Base-by-base conservation (phyloP, 2,113 vertebrate genomes). In the Puntigrus tetrazona region DNA sequence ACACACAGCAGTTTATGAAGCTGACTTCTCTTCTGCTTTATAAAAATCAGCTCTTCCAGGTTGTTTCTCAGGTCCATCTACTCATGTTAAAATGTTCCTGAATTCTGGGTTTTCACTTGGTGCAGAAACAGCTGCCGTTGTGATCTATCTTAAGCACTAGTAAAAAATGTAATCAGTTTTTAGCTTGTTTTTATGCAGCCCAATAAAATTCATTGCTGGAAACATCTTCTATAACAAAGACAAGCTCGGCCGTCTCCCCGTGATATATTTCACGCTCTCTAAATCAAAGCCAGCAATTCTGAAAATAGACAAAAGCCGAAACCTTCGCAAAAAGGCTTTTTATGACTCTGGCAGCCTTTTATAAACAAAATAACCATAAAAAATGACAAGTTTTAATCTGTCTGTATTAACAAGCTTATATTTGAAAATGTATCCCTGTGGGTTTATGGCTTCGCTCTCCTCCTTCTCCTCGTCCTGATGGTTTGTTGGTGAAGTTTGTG, bases 111-210 rank as follows among this genome's bases (percentile, higher is more conserved):
- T 86, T 52, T 84, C 81, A 76, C 79, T 80, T 50, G 10, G 86
- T 57, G 77, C 73, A 86, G 25, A 85, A 85, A 84, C 76, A 27
- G 14, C 81, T 47, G 81, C 75, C 84, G 38, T 47, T 70, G 55
- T 67, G 83, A 69, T 43, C 73, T 36, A 50, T 86, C 79, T 74
- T 84, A 78, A 83, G 73, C 59, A 43, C 81, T 43, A 63, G 81
- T 86, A 84, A 86, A 85, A 89, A 88, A 86, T 74, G 52, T 86
- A 78, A 89, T 88, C 88, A 88, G 87, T 87, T 89, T 87, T 85
- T 85, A 84, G 85, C 82, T 88, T 84, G 85, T 89, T 87, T 89
- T 88, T 89, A 87, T 84, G 80, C 81, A 76, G 73, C 63, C 59
- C 85, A 84, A 86, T 88, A 88, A 89, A 89, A 41, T 81, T 84